These are phyloP conservation scores for Neolamprologus kungweensis DNA, from an alignment of 2,113 vertebrate species.

Conservation along the genomic window DNA sequence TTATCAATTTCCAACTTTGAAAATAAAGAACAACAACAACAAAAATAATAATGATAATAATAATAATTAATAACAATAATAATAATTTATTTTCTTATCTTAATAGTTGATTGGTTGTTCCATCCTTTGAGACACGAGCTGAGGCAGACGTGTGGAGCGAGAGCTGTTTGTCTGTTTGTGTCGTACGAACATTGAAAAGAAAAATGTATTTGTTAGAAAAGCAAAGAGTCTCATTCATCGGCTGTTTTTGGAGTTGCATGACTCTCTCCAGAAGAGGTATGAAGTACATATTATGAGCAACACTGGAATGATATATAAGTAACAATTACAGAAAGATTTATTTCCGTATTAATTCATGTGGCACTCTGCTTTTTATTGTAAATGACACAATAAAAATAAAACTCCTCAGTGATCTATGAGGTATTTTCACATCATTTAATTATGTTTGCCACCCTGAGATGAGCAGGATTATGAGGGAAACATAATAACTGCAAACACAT, in stretches of 20 bases:
- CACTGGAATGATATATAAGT: neutral
- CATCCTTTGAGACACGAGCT: neutral
- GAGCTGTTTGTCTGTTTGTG: neutral
- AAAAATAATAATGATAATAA: rapidly evolving
- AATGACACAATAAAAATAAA: neutral
- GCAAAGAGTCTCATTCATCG: neutral
- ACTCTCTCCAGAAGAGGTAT: neutral
- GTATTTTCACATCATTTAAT: neutral
- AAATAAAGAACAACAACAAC: rapidly evolving
- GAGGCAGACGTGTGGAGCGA: neutral
- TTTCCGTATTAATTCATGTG: neutral
- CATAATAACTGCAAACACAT: conserved; percentile 15
- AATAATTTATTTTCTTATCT: neutral
- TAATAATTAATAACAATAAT: neutral
- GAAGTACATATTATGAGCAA: neutral
- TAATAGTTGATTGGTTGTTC: neutral
- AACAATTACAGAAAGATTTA: neutral
- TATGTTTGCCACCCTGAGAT: neutral
- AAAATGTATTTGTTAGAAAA: neutral
- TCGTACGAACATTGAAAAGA: neutral
- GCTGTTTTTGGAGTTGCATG: neutral
- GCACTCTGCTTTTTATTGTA: neutral
- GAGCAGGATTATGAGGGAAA: neutral
- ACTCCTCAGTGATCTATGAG: neutral
- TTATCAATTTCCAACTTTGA: neutral